Conservation (phyloP, 1,140 invertebrate genomes). For the Chironomus tepperi region DNA sequence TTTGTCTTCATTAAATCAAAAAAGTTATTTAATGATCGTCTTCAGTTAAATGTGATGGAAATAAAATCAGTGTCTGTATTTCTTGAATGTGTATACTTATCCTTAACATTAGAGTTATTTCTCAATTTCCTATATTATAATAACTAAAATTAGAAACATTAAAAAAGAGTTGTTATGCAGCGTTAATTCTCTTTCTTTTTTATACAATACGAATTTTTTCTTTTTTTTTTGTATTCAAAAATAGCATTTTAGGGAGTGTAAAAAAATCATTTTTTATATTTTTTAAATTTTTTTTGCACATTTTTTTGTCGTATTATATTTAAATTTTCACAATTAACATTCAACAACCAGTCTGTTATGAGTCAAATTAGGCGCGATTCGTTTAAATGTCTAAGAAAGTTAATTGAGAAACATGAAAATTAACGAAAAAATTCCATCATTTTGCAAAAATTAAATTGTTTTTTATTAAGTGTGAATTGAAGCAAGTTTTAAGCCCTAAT, state of each 20-base stretch:
- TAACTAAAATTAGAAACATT: slow-evolving; percentile 1
- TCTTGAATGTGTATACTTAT: neutral
- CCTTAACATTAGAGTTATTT: neutral
- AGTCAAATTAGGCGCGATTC: neutral
- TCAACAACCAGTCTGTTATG: slow-evolving; percentile 3
- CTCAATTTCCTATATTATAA: neutral
- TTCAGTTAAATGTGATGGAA: no score
- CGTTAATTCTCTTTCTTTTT: neutral
- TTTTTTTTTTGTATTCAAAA: neutral
- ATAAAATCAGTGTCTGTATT: no score
- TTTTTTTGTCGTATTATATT: neutral
- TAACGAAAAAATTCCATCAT: no score
- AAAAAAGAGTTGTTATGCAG: neutral
- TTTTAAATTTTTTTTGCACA: no score
- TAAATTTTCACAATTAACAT: slow-evolving; percentile 4
- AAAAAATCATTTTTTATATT: neutral
- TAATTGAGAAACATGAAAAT: no score
- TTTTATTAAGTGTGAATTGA: no score
- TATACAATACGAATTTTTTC: neutral
- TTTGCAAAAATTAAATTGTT: no score
- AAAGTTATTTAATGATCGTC: neutral
- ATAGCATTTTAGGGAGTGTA: neutral
- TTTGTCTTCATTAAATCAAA: neutral
- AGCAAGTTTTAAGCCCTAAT: no score
- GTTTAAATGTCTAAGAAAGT: no score